phyloP scores from a whole-genome alignment of 1,140 invertebrate species.

The Sinonovacula constricta region DNA sequence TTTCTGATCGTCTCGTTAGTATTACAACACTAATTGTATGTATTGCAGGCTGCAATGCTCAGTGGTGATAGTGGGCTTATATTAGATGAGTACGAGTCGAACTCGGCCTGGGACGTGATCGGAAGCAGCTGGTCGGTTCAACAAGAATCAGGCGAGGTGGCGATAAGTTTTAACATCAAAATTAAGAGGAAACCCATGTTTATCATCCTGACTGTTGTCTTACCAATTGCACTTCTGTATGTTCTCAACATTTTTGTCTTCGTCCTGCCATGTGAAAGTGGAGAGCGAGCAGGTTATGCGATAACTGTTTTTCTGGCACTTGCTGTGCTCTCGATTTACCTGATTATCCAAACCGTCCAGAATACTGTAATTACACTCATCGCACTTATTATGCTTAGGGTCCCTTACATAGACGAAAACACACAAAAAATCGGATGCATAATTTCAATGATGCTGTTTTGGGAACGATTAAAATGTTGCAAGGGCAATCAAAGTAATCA shows the following conservation, averaged over 20 bases:
- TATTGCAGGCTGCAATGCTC: no score
- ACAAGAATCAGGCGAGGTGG: constrained; percentile 1
- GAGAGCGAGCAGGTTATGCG: constrained; percentile 81
- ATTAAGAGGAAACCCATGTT: constrained; percentile 66
- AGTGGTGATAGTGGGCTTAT: no score
- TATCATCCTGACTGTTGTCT: constrained; percentile 81
- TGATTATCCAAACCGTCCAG: not conserved
- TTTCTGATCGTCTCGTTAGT: no score
- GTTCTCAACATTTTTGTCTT: constrained; percentile 81
- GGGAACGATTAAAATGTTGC: no score
- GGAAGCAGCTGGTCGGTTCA: not conserved
- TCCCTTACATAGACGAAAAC: no score
- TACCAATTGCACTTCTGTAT: constrained; percentile 82
- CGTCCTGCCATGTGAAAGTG: constrained; percentile 81
- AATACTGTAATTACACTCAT: constrained; percentile 8
- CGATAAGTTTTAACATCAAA: constrained; percentile 53
- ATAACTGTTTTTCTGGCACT: constrained; percentile 82
- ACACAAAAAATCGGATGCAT: no score
- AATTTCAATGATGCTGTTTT: no score
- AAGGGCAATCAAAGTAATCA: no score
- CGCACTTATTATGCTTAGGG: not conserved
- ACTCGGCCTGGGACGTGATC: constrained; percentile 37
- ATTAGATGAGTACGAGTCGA: constrained; percentile 21
- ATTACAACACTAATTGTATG: no score
- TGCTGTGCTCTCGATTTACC: constrained; percentile 72